A percentile compares a stretch with the other conserved stretches of the same genome.
phyloP scores from a whole-genome alignment of 2,113 vertebrate genomes.

The Bujurquina vittata region DNA sequence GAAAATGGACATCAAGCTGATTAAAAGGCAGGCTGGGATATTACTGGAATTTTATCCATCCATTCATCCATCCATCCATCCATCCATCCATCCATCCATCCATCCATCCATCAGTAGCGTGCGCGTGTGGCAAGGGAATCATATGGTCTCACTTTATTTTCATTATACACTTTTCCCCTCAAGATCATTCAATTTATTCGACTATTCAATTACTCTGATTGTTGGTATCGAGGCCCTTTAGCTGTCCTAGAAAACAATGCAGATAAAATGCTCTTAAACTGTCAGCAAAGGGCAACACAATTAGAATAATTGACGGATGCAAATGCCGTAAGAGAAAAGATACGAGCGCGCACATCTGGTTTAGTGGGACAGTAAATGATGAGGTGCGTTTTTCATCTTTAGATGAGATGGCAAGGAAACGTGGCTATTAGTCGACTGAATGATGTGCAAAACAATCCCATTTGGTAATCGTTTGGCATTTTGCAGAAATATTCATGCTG shows the following conservation, averaged over 20 bases:
- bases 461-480: background rate
- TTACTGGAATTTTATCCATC: conserved; percentile 49
- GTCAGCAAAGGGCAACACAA: conserved; percentile 74
- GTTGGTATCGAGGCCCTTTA: conserved; percentile 68
- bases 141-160: conserved; percentile 72
- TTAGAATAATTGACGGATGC: conserved; percentile 76
- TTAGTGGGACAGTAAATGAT: conserved; percentile 39
- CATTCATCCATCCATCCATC: conserved; percentile 13
- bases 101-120: background rate
- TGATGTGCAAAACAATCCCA: background rate
- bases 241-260: conserved; percentile 71
- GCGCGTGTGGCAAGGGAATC: conserved; percentile 46
- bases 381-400: conserved; percentile 13
- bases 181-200: conserved; percentile 76
- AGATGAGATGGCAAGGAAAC: conserved; percentile 14
- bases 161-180: conserved; percentile 71
- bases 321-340: conserved; percentile 56
- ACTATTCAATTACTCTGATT: conserved; percentile 79
- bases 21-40: conserved; percentile 62
- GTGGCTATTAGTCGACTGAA: background rate
- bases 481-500: background rate
- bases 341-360: conserved; percentile 55
- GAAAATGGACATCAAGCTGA: conserved; percentile 74
- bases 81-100: no score
- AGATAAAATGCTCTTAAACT: conserved; percentile 80